These are phyloP conservation scores for Cheilosia scutellata DNA, from an alignment of 2,888 invertebrate genomes.

Conservation along the genomic window DNA sequence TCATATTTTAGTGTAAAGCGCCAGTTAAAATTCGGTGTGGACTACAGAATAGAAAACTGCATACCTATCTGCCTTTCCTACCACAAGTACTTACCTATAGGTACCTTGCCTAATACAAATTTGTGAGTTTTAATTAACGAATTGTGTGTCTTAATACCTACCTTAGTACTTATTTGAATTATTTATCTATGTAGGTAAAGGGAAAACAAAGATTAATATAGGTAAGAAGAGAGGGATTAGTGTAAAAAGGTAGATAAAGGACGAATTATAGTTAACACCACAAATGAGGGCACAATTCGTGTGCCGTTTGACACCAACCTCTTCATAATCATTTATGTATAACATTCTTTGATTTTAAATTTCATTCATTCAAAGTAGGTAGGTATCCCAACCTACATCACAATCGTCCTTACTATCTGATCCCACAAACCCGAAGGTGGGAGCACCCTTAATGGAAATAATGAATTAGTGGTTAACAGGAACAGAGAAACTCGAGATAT, in stretches of 20 bases:
- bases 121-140: too few relatives aligned
- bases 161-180: too few relatives aligned
- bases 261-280: constrained; percentile 10
- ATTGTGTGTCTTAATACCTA: too few relatives aligned
- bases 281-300: not conserved
- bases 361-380: constrained; percentile 47
- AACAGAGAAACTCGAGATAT: constrained; percentile 52
- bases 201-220: too few relatives aligned
- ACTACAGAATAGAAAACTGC: too few relatives aligned
- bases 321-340: constrained; percentile 34
- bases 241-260: not conserved
- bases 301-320: constrained; percentile 17
- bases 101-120: too few relatives aligned
- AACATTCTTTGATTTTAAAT: constrained; percentile 39
- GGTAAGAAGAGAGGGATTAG: not conserved
- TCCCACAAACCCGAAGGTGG: constrained; percentile 38
- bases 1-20: too few relatives aligned
- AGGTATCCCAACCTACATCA: constrained; percentile 13
- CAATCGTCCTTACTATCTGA: constrained; percentile 22
- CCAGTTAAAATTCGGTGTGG: too few relatives aligned
- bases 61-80: too few relatives aligned
- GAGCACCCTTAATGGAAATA: constrained; percentile 35
- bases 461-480: constrained; percentile 61
- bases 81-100: too few relatives aligned
- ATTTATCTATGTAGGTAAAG: too few relatives aligned